These are phyloP conservation scores for Pachypanchax playfairii DNA, from an alignment of 2,113 vertebrate species.

Conservation along the genomic window DNA sequence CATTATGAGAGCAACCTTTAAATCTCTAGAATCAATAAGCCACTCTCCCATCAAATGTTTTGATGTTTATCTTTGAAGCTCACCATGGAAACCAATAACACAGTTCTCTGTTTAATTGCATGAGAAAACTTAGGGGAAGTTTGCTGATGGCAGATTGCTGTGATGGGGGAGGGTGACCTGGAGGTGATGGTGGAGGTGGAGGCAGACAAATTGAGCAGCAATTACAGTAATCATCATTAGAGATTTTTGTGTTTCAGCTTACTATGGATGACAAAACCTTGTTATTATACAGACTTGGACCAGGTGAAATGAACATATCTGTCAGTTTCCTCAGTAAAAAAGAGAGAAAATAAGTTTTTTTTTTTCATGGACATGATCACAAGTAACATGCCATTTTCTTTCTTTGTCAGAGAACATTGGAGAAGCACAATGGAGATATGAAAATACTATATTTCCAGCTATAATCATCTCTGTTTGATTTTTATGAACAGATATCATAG, in stretches of 20 bases:
- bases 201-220: constrained; percentile 70
- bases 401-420: background rate
- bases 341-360: background rate
- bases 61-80: constrained; percentile 64
- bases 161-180: background rate
- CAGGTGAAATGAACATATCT: constrained; percentile 28
- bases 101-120: constrained; percentile 42
- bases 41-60: constrained; percentile 44
- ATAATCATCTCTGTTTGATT: constrained; percentile 7
- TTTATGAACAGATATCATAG: constrained; percentile 15
- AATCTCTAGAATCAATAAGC: constrained; percentile 64
- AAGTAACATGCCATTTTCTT: background rate
- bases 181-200: constrained; percentile 42
- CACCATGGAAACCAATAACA: constrained; percentile 67
- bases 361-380: background rate
- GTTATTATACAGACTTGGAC: constrained; percentile 26
- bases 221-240: constrained; percentile 73
- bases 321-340: background rate
- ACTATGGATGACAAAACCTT: constrained; percentile 52
- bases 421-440: constrained; percentile 17
- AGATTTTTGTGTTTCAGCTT: constrained; percentile 61
- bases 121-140: constrained; percentile 52
- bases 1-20: constrained; percentile 40
- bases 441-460: constrained; percentile 21
- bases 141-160: constrained; percentile 42